Evolutionary conservation across 2,888 invertebrate species (phyloP), one percentile per base, ranked within the genome.

Genomic region (Cataglyphis rosenhaueri): DNA sequence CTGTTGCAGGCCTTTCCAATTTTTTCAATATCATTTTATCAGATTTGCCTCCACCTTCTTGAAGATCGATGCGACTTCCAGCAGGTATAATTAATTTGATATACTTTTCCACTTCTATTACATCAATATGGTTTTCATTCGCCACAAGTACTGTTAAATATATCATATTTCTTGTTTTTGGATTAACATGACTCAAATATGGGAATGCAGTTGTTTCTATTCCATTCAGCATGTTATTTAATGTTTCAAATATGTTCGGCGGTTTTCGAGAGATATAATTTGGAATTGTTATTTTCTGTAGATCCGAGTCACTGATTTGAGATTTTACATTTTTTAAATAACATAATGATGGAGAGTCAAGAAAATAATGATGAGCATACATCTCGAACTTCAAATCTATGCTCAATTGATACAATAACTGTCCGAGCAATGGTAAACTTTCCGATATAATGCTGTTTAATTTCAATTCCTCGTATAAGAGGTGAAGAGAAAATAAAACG

Each of bases 381-480:
- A 95, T 95, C 1, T 96, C 95, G 79, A 98, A 95, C 81, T 96
- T 96, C 90, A 99, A 95, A 95, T 98, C 98, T 61, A 96, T 95
- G 0, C 98, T 96, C 61, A 99, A 93, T 92, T 97, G 97, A 92
- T 97, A 96, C 52, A 99, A 94, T 82, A 98, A 96, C 86, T 95
- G 95, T 0, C 97, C 97, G 59, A 99, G 92, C 0, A 96, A 95
- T 76, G 96, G 96, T 84, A 98, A 93, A 88, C 97, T 96, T 81
- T 96, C 96, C 66, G 96, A 96, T 87, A 97, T 95, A 0, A 97
- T 95, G 0, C 96, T 96, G 91, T 98, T 97, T 81, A 99, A 94
- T 93, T 99, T 99, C 5, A 98, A 95, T 92, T 99, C 98, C 95
- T 99, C 99, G 92, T 99, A 99, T 0, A 98, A 95, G 44, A 99